phyloP scores from a whole-genome alignment of 2,797 vertebrate genomes.

The Falco concolor region DNA sequence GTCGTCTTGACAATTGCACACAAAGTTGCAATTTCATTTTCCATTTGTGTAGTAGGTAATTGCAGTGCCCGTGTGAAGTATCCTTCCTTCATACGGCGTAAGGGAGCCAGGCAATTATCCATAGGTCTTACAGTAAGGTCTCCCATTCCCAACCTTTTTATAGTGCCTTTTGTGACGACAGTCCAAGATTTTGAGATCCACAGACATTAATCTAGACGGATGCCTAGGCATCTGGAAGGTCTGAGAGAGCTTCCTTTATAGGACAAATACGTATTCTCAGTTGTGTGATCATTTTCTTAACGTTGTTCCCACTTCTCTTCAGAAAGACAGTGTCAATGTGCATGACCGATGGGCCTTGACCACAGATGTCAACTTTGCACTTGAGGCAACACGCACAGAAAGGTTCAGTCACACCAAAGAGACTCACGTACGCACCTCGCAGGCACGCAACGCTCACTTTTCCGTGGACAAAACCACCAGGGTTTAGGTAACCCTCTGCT shows the following conservation, averaged over 20 bases:
- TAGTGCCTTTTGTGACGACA: background rate
- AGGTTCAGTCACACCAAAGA: background rate
- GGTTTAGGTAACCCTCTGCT: background rate
- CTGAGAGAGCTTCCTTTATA: background rate
- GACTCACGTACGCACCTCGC: background rate
- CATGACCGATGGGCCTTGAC: background rate
- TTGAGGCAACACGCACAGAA: background rate
- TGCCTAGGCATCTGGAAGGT: background rate
- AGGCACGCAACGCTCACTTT: accelerated
- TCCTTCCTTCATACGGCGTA: background rate
- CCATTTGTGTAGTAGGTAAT: background rate
- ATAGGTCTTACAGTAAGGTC: background rate
- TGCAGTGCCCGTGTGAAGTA: background rate
- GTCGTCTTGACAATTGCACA: background rate
- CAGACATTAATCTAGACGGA: background rate
- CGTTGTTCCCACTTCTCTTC: background rate
- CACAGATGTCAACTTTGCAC: background rate
- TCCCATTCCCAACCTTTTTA: background rate
- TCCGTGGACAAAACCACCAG: background rate
- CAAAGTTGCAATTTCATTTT: slow-evolving; percentile 8
- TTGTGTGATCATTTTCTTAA: background rate
- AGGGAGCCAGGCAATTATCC: background rate
- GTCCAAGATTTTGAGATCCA: background rate
- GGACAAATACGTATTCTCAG: background rate
- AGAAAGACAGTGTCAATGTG: background rate